A percentile compares a stretch with the other conserved stretches of the same genome.
These are phyloP conservation scores for Lamellibrachia columna DNA, from an alignment of 2,888 invertebrate species.

Conservation along the genomic window DNA sequence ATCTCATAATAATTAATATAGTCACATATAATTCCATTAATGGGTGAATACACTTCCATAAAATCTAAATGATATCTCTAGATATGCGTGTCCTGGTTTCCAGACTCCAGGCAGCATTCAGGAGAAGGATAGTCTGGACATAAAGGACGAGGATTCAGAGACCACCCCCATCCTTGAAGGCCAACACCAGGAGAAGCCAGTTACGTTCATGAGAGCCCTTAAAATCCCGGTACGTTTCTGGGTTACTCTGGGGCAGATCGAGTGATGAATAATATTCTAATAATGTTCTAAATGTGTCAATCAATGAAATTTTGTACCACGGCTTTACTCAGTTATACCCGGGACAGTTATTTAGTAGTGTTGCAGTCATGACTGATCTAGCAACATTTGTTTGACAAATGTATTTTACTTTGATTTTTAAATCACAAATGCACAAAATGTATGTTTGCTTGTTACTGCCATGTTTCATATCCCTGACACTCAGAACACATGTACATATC, in stretches of 20 bases:
- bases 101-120: background rate
- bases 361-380: no score
- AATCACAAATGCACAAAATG: no score
- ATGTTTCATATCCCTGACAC: no score
- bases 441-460: no score
- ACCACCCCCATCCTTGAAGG: conserved; percentile 21
- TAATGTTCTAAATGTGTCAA: background rate
- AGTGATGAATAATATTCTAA: background rate
- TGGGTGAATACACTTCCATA: background rate
- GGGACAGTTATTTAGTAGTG: no score
- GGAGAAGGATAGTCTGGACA: background rate
- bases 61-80: no score
- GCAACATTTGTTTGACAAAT: no score
- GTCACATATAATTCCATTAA: background rate
- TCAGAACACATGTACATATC: no score
- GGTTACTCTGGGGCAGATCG: background rate
- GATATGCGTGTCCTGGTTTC: background rate
- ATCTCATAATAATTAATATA: background rate
- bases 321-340: no score
- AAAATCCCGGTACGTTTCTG: conserved; percentile 76
- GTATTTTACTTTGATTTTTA: no score
- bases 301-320: background rate
- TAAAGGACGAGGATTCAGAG: background rate
- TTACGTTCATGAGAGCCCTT: conserved; percentile 81
- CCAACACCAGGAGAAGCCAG: conserved; percentile 50